Percentiles rank a stretch among this genome's conserved stretches.
Evolutionary conservation across 2,113 vertebrate species (phyloP).

Genomic region (Etheostoma cragini): DNA sequence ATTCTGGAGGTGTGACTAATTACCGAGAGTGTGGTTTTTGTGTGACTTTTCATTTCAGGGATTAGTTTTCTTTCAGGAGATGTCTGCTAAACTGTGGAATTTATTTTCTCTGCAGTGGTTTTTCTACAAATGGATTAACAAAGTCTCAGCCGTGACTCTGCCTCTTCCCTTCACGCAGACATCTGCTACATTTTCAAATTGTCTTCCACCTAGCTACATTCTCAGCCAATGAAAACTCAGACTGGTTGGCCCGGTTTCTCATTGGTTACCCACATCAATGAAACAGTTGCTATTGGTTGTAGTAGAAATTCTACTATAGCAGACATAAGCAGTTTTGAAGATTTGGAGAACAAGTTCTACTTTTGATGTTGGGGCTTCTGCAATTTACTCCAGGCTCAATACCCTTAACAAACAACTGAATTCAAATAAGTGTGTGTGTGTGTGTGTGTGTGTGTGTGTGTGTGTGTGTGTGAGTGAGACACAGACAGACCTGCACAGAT

Average conservation of each 20-base stretch:
- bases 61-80: constrained; percentile 52
- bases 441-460: constrained; percentile 5
- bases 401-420: constrained; percentile 59
- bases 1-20: constrained; percentile 58
- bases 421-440: constrained; percentile 37
- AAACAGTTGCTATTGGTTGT: constrained; percentile 60
- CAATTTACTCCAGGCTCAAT: constrained; percentile 58
- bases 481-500: constrained; percentile 34
- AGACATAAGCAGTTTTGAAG: constrained; percentile 77
- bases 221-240: constrained; percentile 67
- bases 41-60: constrained; percentile 40
- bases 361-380: constrained; percentile 69
- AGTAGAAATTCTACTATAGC: constrained; percentile 61
- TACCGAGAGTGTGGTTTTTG: constrained; percentile 24
- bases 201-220: constrained; percentile 70
- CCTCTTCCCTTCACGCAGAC: constrained; percentile 59
- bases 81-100: constrained; percentile 48
- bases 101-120: constrained; percentile 47
- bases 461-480: not conserved
- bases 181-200: constrained; percentile 58
- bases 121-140: constrained; percentile 52
- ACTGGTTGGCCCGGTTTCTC: constrained; percentile 76
- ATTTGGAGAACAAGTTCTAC: constrained; percentile 71
- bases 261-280: constrained; percentile 78
- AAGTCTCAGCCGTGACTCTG: constrained; percentile 56